phyloP scores from a whole-genome alignment of 2,888 invertebrate genomes.

The Scaptomyza tumidula region DNA sequence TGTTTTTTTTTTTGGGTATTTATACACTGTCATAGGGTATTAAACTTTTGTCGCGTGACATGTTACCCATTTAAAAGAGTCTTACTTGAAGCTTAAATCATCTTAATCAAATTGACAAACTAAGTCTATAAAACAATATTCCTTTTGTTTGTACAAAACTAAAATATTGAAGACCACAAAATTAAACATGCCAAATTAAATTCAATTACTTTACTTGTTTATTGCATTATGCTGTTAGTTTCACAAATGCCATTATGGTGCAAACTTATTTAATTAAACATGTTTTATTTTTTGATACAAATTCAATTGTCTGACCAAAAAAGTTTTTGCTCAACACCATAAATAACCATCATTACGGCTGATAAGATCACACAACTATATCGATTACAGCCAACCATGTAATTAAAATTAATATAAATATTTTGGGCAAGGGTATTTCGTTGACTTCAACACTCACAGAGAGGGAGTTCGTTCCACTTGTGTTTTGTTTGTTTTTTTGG shows the following conservation, averaged over 20 bases:
- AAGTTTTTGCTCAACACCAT: background rate
- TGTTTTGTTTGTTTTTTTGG: constrained; percentile 23
- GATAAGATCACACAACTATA: background rate
- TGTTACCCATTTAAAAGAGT: constrained; percentile 1
- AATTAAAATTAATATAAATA: background rate
- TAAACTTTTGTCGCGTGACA: background rate
- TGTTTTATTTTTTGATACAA: background rate
- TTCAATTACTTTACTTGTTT: background rate
- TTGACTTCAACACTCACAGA: background rate
- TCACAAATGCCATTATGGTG: background rate
- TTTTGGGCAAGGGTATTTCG: background rate
- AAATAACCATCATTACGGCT: background rate
- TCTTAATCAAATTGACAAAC: background rate
- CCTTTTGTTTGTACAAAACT: too few relatives aligned
- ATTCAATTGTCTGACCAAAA: background rate
- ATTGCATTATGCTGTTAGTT: background rate
- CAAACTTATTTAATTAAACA: background rate
- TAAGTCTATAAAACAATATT: background rate
- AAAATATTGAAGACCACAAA: background rate
- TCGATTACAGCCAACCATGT: background rate
- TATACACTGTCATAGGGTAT: constrained; percentile 6
- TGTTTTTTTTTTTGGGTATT: constrained; percentile 9
- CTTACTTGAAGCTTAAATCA: background rate
- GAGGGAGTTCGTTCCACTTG: background rate
- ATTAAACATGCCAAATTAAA: background rate